Evolutionary conservation across 2,113 vertebrate species (phyloP), one percentile per base, ranked within the genome.

Genomic region (Catharus minimus): DNA sequence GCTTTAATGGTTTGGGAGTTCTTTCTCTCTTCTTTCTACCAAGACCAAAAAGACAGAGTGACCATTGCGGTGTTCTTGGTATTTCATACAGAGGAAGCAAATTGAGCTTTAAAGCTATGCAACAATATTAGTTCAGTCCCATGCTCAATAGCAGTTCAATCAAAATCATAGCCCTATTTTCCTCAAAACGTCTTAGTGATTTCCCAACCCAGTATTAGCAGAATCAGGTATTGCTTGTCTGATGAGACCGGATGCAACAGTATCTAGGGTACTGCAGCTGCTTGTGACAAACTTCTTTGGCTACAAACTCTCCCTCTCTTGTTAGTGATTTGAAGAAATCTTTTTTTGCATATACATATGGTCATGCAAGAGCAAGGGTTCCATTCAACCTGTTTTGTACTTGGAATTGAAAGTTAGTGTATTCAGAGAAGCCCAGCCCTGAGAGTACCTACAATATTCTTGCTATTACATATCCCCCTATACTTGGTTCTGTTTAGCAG

Each of bases 1-100:
- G 17, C 56, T 58, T 36, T 47, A 33, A 17, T 33, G 5, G 0
- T 7, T 26, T 5, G 2, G 6, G 4, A 11, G 3, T n/a, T 64
- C 10, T 72, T 82, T 76, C 24, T 16, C 19, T 58, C 15, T 41
- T 64, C 20, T 57, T 62, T 67, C 19, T 20, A 50, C 26, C 9
- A 32, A 33, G 26, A 86, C 17, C 8, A 16, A 58, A 82, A 55
- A 6, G 52, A 60, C 16, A 60, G 27, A 19, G 11, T 28, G 27
- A 27, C n/a, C 27, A 5, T 23, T 68, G 23, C 5, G 4, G 18
- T 47, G 27, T 49, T 83, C 21, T 28, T 7, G 2, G 7, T 56
- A 39, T 58, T n/a, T 53, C 32, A n/a, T 49, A n/a, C 2, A 49
- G 24, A 53, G 22, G 15, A 57, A 77, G 19, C 0, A 57, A 77